Evolutionary conservation across 2,888 invertebrate species (phyloP).

Genomic region (Stenotaenia linearis): DNA sequence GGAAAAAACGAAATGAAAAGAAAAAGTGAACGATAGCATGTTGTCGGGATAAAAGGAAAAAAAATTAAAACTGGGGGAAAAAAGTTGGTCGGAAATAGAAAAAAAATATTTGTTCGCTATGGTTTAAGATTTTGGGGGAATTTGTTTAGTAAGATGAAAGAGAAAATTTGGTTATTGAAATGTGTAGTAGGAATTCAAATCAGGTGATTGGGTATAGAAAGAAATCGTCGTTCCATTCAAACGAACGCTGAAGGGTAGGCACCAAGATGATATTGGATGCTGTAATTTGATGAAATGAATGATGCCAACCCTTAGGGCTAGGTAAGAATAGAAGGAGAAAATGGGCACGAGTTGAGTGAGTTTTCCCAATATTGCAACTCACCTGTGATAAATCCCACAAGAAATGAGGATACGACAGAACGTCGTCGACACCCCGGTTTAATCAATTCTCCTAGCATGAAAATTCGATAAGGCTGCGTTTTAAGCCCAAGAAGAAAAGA

Average conservation of each 20-base stretch:
- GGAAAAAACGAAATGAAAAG: neutral
- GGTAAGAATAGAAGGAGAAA: neutral
- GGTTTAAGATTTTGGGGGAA: neutral
- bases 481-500: neutral
- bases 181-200: neutral
- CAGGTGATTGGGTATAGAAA: neutral
- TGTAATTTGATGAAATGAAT: slow-evolving; percentile 19
- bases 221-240: neutral
- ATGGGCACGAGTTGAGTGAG: neutral
- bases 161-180: neutral
- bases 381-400: slow-evolving; percentile 10
- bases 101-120: neutral
- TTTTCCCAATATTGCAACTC: slow-evolving; percentile 13
- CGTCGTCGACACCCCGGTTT: neutral
- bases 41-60: neutral
- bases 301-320: neutral
- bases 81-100: neutral
- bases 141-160: neutral
- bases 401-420: neutral
- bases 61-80: neutral
- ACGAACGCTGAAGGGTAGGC: neutral
- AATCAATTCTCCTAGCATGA: neutral
- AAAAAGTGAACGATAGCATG: neutral
- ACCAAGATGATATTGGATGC: neutral
- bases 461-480: neutral